phyloP scores from a whole-genome alignment of 2,888 invertebrate species.

The Liodrosophila aerea region DNA sequence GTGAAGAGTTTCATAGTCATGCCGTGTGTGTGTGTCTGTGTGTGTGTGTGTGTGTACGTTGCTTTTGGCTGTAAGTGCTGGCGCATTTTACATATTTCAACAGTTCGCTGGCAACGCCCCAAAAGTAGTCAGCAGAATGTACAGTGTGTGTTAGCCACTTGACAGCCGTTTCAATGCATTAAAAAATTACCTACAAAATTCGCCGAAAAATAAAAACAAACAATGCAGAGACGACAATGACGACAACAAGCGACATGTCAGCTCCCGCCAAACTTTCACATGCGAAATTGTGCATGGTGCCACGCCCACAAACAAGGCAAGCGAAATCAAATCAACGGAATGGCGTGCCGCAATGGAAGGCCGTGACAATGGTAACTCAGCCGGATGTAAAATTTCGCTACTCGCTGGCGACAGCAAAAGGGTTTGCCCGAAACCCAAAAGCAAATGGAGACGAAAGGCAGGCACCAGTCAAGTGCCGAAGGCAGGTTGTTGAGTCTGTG shows the following conservation, averaged over 20 bases:
- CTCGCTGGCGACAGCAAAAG: slow-evolving; percentile 54
- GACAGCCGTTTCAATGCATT: slow-evolving; percentile 75
- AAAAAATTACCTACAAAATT: slow-evolving; percentile 62
- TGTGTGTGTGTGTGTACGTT: slow-evolving; percentile 9
- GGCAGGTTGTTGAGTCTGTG: slow-evolving; percentile 35
- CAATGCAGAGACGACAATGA: slow-evolving; percentile 7
- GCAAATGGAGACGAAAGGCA: not conserved
- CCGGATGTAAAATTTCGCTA: slow-evolving; percentile 41
- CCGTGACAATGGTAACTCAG: slow-evolving; percentile 45
- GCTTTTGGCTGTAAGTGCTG: slow-evolving; percentile 27
- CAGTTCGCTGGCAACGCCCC: slow-evolving; percentile 40
- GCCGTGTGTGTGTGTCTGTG: not conserved
- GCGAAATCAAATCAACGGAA: slow-evolving; percentile 63
- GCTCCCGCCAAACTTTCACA: slow-evolving; percentile 50
- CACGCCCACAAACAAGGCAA: slow-evolving; percentile 57
- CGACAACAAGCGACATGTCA: slow-evolving; percentile 54
- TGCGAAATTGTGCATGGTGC: slow-evolving; percentile 49
- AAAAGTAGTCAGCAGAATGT: slow-evolving; percentile 35
- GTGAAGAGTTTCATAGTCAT: slow-evolving; percentile 4
- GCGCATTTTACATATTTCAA: slow-evolving; percentile 53
- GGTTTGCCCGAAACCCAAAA: slow-evolving; percentile 46
- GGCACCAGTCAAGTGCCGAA: not conserved
- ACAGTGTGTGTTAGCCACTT: slow-evolving; percentile 55
- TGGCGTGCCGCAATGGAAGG: slow-evolving; percentile 56
- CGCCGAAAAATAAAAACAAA: slow-evolving; percentile 16